Percentiles rank a stretch among this genome's conserved stretches.
Evolutionary conservation across 2,888 invertebrate genomes (phyloP).

Genomic region (Diploptera punctata): DNA sequence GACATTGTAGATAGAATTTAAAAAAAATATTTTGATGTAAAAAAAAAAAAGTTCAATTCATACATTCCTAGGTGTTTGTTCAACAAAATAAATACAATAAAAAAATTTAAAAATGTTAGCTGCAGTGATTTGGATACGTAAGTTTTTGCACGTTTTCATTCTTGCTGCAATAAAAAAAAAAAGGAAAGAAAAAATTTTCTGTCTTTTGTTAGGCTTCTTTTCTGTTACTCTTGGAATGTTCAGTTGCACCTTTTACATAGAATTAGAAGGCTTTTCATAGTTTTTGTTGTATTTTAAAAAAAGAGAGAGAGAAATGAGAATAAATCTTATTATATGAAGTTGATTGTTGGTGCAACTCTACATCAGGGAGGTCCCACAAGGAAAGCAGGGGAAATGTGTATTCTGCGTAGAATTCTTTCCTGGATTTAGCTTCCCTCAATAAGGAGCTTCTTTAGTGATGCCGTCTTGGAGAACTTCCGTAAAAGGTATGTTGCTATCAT

Average conservation of each 20-base stretch:
- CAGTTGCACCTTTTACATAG: conserved; percentile 4
- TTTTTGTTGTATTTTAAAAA: too few relatives aligned
- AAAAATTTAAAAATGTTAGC: neutral
- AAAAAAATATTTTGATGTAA: conserved; percentile 25
- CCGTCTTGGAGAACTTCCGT: conserved; percentile 20
- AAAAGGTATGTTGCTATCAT: conserved; percentile 23
- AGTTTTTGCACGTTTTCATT: conserved; percentile 12
- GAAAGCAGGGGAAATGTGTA: conserved; percentile 12
- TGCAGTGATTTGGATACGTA: neutral
- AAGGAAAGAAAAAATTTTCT: neutral
- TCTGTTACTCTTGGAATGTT: conserved; percentile 11
- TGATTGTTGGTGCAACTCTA: conserved; percentile 29
- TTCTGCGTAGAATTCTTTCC: conserved; percentile 26
- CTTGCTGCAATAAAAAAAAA: neutral
- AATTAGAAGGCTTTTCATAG: neutral
- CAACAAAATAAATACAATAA: neutral
- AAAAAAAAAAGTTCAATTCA: neutral
- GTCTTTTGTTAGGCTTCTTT: conserved; percentile 12
- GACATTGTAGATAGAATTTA: conserved; percentile 31
- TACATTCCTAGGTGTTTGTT: conserved; percentile 22
- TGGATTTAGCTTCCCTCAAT: conserved; percentile 34
- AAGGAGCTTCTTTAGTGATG: conserved; percentile 20
- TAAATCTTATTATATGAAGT: neutral
- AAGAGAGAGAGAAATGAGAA: neutral
- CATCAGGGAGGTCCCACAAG: conserved; percentile 15